Evolutionary conservation across 2,113 vertebrate genomes (phyloP).

Genomic region (Limanda limanda): DNA sequence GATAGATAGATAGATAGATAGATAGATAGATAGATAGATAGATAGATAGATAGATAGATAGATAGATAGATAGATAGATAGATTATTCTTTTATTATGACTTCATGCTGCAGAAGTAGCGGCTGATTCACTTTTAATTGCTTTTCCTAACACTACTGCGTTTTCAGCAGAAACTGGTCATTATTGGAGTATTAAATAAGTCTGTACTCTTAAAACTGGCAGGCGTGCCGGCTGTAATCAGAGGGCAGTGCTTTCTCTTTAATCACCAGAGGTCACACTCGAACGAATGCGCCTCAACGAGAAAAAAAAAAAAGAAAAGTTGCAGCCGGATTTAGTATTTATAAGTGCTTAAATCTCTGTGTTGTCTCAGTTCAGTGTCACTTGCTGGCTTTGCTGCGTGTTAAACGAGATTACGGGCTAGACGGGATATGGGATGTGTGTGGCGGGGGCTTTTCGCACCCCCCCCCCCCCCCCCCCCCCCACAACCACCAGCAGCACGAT

Average conservation of each 20-base stretch:
- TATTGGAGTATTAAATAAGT: background rate
- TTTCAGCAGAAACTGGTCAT: background rate
- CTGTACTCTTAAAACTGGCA: background rate
- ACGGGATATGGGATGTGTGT: slow-evolving; percentile 40
- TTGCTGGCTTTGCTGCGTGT: slow-evolving; percentile 40
- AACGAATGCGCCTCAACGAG: slow-evolving; percentile 9
- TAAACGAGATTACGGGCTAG: slow-evolving; percentile 56
- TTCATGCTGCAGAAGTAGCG: background rate
- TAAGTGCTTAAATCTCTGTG: slow-evolving; percentile 29
- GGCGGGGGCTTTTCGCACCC: slow-evolving; percentile 37
- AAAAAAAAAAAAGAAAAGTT: slow-evolving; percentile 31
- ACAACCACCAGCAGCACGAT: slow-evolving; percentile 20
- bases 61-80: background rate
- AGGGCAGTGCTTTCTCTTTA: slow-evolving; percentile 3
- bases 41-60: background rate
- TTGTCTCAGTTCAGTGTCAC: slow-evolving; percentile 13
- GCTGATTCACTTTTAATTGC: slow-evolving; percentile 23
- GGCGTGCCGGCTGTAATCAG: background rate
- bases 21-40: no score
- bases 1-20: background rate
- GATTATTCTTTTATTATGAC: no score
- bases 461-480: background rate
- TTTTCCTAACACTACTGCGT: background rate
- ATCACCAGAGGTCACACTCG: slow-evolving; percentile 32
- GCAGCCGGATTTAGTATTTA: slow-evolving; percentile 20